Evolutionary conservation across 2,113 vertebrate species (phyloP), one percentile per base, ranked within the genome.

Genomic region (Campylorhamphus procurvoides): DNA sequence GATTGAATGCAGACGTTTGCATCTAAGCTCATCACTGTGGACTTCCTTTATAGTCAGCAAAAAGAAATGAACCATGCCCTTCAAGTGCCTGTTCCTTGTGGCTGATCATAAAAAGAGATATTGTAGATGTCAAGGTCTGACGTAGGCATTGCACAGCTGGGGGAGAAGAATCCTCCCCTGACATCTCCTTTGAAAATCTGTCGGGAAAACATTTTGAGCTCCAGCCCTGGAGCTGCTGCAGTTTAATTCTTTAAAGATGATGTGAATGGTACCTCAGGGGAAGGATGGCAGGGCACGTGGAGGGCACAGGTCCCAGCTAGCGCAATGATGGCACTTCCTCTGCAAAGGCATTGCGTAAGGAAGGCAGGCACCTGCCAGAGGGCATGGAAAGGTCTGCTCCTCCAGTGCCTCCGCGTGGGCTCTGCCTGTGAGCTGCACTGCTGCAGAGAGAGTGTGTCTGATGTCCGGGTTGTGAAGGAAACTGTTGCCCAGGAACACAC

Each of bases 121-220:
- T 14, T 84, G 73, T 91, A 75, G 76, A 95, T 81, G 87, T 92
- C 86, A 93, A 94, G 73, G 83, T 93, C 83, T 96, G 91, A 97
- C 25, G 29, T 81, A 68, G 89, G 60, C 93, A 89, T 78, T 1
- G 5, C 77, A 89, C 83, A 92, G 76, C 86, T 94, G 63, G 73
- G 80, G 73, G 29, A 96, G 72, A 90, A 81, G 52, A 94, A 94
- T 87, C 47, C 47, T 89, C 31, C 76, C 64, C 60, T 86, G 68
- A 90, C 58, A 82, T 46, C 66, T 93, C 78, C 75, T 96, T 91
- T 67, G 83, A 92, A 93, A 92, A 82, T 44, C 84, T 84, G 69
- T 84, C 0, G 5, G 73, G 76, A 84, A 93, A 93, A 75, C 3
- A 2, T 75, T 89, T 79, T 37, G 27, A 50, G 53, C 62, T 49